These are phyloP conservation scores for Motacilla alba DNA, from an alignment of 2,113 vertebrate genomes.

Conservation along the genomic window DNA sequence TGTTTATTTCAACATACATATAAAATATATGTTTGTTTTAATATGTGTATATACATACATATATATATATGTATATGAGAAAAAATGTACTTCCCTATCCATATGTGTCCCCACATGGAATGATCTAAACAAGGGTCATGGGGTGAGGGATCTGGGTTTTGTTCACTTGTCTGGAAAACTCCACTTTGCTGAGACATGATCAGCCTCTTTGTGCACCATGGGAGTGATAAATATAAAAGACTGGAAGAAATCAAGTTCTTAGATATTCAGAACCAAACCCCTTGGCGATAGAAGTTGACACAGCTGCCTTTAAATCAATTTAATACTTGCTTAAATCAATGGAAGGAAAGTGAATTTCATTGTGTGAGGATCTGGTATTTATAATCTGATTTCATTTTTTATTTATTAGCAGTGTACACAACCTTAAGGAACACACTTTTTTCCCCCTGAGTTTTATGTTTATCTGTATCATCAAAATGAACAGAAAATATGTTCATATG, in stretches of 20 bases:
- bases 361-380: neutral
- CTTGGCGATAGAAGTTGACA: neutral
- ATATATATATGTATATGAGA: neutral
- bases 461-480: neutral
- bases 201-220: neutral
- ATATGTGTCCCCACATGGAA: neutral
- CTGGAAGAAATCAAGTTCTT: neutral
- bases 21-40: neutral
- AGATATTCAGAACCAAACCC: neutral
- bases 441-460: neutral
- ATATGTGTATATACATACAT: neutral
- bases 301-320: neutral
- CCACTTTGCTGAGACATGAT: neutral
- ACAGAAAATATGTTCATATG: neutral
- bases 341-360: neutral
- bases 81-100: neutral
- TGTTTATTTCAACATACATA: neutral
- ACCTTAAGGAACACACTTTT: neutral
- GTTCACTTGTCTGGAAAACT: neutral
- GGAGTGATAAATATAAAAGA: neutral
- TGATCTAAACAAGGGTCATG: neutral
- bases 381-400: neutral
- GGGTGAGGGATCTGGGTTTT: neutral
- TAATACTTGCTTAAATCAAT: constrained; percentile 10
- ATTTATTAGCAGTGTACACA: neutral